Conservation (phyloP, 2,113 vertebrate genomes). For the Motacilla alba region DNA sequence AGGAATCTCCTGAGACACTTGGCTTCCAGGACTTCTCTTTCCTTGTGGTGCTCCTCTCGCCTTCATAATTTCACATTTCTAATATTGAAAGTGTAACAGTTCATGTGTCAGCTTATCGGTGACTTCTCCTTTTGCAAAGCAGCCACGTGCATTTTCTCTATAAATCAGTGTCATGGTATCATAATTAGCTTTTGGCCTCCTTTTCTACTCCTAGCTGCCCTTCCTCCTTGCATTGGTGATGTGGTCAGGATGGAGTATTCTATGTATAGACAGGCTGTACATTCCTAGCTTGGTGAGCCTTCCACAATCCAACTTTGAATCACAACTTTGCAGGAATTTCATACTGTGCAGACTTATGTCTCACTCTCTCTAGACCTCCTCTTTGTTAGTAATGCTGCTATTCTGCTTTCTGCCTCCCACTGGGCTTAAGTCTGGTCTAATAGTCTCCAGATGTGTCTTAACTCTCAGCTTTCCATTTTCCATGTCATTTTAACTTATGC, state of each 20-base stretch:
- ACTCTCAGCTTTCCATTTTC: constrained; percentile 17
- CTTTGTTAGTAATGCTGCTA: constrained; percentile 8
- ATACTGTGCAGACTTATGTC: not conserved
- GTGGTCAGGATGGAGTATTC: not conserved
- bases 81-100: not conserved
- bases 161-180: not conserved
- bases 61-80: not conserved
- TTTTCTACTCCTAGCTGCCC: not conserved
- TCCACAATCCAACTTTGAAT: not conserved
- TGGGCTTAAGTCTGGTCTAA: constrained; percentile 15
- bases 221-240: not conserved
- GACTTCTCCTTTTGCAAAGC: not conserved
- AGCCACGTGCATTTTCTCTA: not conserved
- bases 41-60: not conserved
- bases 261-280: not conserved
- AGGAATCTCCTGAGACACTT: not conserved
- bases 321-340: not conserved
- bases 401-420: constrained; percentile 48
- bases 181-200: not conserved
- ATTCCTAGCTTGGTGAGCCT: not conserved
- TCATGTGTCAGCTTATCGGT: not conserved
- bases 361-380: not conserved
- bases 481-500: not conserved
- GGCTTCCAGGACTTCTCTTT: not conserved
- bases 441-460: constrained; percentile 52